Conservation (phyloP, 2,888 invertebrate genomes). For the Diaprepes abbreviatus region DNA sequence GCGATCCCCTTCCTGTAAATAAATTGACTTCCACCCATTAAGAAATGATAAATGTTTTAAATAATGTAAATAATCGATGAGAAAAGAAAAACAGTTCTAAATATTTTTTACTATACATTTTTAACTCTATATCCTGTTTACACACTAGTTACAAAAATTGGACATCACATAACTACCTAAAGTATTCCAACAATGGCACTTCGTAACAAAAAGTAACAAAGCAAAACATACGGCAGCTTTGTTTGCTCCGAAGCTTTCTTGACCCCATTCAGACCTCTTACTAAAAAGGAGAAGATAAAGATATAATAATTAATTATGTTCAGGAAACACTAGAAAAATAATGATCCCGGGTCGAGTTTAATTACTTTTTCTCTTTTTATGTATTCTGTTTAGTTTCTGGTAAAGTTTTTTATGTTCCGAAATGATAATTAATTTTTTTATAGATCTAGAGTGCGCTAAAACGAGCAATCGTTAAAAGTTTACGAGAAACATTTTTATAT, state of each 20-base stretch:
- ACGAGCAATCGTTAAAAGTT: not conserved
- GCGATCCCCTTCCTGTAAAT: too few species aligned
- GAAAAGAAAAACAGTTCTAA: conserved; percentile 32
- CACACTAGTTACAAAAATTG: conserved; percentile 30
- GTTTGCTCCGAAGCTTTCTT: conserved; percentile 42
- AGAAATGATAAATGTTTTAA: too few species aligned
- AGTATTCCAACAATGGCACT: conserved; percentile 36
- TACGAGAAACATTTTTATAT: not conserved
- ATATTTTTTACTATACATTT: conserved; percentile 6
- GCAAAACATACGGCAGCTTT: conserved; percentile 41
- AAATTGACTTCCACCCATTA: too few species aligned
- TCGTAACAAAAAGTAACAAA: conserved; percentile 41
- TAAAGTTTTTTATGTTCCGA: conserved; percentile 6
- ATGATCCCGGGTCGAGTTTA: conserved; percentile 25
- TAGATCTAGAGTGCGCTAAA: not conserved
- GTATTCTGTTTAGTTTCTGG: conserved; percentile 8
- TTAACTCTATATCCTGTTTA: not conserved
- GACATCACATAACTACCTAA: conserved; percentile 18
- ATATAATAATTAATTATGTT: conserved; percentile 46
- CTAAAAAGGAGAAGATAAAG: conserved; percentile 42
- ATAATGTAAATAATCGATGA: too few species aligned
- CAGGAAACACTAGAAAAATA: conserved; percentile 29
- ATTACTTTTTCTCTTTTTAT: conserved; percentile 31
- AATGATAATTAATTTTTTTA: conserved; percentile 24
- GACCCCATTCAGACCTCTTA: conserved; percentile 43